Base-by-base conservation (phyloP, 2,797 vertebrate species). In the Acanthurus leucopareius region DNA sequence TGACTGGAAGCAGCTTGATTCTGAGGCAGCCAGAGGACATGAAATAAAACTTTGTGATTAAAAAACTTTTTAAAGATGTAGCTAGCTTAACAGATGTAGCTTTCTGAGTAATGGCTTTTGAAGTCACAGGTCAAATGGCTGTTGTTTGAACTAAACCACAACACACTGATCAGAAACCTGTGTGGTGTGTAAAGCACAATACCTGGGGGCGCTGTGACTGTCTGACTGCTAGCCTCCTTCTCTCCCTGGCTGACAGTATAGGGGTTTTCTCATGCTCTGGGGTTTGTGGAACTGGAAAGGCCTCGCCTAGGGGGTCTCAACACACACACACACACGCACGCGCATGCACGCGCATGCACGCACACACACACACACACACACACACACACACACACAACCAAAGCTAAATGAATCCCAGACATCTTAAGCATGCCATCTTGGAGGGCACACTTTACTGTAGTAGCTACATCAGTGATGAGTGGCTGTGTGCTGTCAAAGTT, bases 271-370 rank as follows among this genome's bases (percentile, higher is more conserved):
- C 54, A 0, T 4, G 51, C 54, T 89, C 78, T 4, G 91, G 88
- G 45, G 95, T 93, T 25, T 78, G 91, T 5, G 92, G 89, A 61
- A 92, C 87, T 58, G 94, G 89, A 64, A 96, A 97, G 0, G 66
- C 95, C 56, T 96, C 95, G 0, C 97, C 97, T 1, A 97, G 93
- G 20, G 95, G 96, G 83, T 95, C 97, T 99, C 40, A 69, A 75
- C 40, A 84, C 35, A 62, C 10, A 48, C 45, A 51, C 60, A 60
- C 25, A 71, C 16, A 64, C 42, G 13, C 45, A 51, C 60, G 58
- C 25, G 69, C 16, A 64, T 35, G 66, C 38, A 73, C 60, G 13
- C 13, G 13, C 42, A 44, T 44, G 42, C 42, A 69, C 38, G 71
- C 8, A 16, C 20, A 75, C 10, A 48, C 22, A 48, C 10, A 71